Evolutionary conservation across 1,140 invertebrate genomes (phyloP).

Genomic region (Drosophila sp.): DNA sequence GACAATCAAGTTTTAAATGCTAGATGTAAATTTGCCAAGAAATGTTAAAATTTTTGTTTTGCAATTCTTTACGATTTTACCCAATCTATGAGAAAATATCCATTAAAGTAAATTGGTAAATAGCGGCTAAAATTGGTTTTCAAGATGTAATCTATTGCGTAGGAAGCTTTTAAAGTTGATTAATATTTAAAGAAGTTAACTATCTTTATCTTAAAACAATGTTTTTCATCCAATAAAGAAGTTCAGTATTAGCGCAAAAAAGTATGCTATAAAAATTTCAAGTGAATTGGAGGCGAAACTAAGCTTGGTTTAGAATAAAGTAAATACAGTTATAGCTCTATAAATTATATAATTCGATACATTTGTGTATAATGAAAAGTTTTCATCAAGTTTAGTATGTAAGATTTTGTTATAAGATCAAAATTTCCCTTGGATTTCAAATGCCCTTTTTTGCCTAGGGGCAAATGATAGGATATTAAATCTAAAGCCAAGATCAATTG

Average conservation of each 20-base stretch:
- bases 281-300: not conserved
- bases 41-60: too few species aligned
- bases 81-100: too few species aligned
- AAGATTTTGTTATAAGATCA: too few species aligned
- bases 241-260: not conserved
- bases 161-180: too few species aligned
- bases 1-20: too few species aligned
- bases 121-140: too few species aligned
- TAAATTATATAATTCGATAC: not conserved
- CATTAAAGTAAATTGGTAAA: too few species aligned
- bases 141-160: too few species aligned
- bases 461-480: not conserved
- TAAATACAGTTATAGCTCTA: not conserved
- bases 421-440: too few species aligned
- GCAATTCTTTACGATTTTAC: too few species aligned
- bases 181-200: not conserved
- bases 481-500: not conserved
- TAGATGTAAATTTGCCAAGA: too few species aligned
- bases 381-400: not conserved
- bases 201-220: not conserved
- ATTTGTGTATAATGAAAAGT: not conserved
- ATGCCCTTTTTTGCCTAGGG: too few species aligned
- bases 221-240: not conserved
- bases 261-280: slow-evolving; percentile 3
- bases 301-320: not conserved